Conservation (phyloP, 2,113 vertebrate genomes). For the Pituophis catenifer region DNA sequence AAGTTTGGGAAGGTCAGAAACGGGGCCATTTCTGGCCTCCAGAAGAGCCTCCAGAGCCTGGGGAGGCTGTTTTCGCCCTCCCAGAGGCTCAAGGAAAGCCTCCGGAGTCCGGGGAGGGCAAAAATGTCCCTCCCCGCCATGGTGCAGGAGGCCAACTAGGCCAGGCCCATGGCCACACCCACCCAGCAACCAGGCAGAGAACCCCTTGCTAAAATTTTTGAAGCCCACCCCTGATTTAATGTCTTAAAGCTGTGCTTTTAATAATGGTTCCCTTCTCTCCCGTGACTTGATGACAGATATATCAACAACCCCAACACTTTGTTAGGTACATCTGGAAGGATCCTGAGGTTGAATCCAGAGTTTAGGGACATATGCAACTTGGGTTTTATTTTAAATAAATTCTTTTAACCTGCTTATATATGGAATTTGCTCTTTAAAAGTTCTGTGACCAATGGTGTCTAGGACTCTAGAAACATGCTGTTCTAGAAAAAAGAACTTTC, state of each 20-base stretch:
- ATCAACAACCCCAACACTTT: not conserved
- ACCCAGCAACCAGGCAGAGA: too few species aligned
- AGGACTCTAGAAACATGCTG: not conserved
- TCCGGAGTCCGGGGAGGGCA: too few species aligned
- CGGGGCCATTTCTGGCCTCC: too few species aligned
- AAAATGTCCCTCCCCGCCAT: too few species aligned
- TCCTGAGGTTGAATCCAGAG: not conserved
- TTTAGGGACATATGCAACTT: not conserved
- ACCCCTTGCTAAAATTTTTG: too few species aligned
- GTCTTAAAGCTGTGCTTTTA: not conserved
- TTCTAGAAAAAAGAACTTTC: not conserved
- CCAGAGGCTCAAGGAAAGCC: too few species aligned
- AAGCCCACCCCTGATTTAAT: not conserved
- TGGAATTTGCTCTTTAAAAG: not conserved
- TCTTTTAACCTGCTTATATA: not conserved
- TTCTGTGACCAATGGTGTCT: not conserved
- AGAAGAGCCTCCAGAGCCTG: too few species aligned
- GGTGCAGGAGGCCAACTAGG: too few species aligned
- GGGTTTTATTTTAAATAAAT: not conserved
- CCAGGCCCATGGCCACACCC: too few species aligned
- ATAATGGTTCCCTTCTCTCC: not conserved
- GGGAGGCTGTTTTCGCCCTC: too few species aligned
- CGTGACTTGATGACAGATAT: not conserved
- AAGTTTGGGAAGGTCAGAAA: too few species aligned
- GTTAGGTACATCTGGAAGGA: not conserved